Base-by-base conservation (phyloP, 2,113 vertebrate genomes). In the Oryctolagus cuniculus region DNA sequence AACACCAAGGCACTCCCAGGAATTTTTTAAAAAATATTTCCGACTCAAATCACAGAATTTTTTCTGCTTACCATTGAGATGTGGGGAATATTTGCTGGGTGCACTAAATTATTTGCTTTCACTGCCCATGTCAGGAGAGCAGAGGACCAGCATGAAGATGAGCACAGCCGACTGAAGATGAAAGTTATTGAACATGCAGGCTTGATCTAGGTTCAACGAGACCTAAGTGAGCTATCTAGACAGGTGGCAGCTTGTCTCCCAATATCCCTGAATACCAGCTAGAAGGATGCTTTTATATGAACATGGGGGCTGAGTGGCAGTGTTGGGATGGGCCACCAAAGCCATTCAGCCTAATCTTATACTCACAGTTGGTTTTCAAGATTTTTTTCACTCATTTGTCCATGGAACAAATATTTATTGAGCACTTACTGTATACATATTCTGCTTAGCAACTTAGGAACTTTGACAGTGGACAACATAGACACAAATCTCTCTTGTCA, bases 1-100 rank as follows among this genome's bases (percentile, higher is more conserved):
- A 95, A 93, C 0, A 4, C 72, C 81, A 80, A 96, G 89, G 74
- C n/a, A 79, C 90, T 93, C 96, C 93, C 84, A 93, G 93, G 97
- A 96, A 94, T 90, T 94, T 91, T 83, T 79, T 0, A 72, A 96
- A 85, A 75, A 96, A 70, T 72, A 82, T 89, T 90, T 95, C 53
- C 79, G 78, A 90, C 85, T 90, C 81, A 83, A 89, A 89, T 92
- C 93, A 89, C 88, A 89, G 93, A 91, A 51, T 89, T 91, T 88
- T 67, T 66, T 87, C 74, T 74, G 88, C 34, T 24, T 96, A 75
- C 95, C 92, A 38, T 38, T 63, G 90, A 92, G 90, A 93, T 19
- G 24, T 94, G 22, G 92, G 86, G 82, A 94, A 91, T 95, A 87
- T 82, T 94, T 87, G 66, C 86, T 73, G 36, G 38, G 1, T 17